Evolutionary conservation across 1,140 invertebrate species (phyloP), one percentile per base, ranked within the genome.

Genomic region (Chironomus tepperi): DNA sequence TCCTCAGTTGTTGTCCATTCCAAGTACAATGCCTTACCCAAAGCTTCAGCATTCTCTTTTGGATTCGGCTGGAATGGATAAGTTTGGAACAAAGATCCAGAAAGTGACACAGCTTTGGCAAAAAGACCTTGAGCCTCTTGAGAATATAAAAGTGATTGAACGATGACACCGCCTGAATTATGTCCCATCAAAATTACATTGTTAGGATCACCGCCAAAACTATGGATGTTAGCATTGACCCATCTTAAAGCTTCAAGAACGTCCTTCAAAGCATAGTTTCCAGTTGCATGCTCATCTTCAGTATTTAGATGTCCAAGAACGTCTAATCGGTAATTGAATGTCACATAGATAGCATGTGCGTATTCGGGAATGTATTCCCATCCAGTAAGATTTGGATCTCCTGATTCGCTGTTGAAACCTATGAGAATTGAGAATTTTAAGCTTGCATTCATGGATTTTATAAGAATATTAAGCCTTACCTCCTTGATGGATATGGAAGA

Each of bases 31-130:
- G 75, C 64, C 12, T 80, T 77, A 0, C 81, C 82, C 12, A 85
- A 73, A 19, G 76, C 74, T 43, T 77, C 79, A 6, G 84, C 83
- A 43, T 83, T 81, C 18, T 83, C 77, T 0, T 84, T 21, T 1
- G 83, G 82, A 74, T 81, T 77, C 12, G 78, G 78, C 74, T 84
- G 80, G 10, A 78, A 78, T 0, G 85, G 84, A 87, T 88, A 90
- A 64, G 85, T 82, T 78, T 85, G 86, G 7, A 91, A 79, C 0
- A 88, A 87, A 8, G 90, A 88, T 0, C 89, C 86, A 1, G 90
- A 92, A 0, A 90, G 88, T 0, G 91, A 86, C 91, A 91, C 93
- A 1, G 88, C 89, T 67, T 88, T 82, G 0, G 87, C 84, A 75
- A 92, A 93, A 0, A 91, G 80, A 73, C 84, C 86, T 24, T 88